Percentiles rank a stretch among this genome's conserved stretches.
Evolutionary conservation across 2,888 invertebrate species (phyloP).

Genomic region (Agrotis exclamationis): DNA sequence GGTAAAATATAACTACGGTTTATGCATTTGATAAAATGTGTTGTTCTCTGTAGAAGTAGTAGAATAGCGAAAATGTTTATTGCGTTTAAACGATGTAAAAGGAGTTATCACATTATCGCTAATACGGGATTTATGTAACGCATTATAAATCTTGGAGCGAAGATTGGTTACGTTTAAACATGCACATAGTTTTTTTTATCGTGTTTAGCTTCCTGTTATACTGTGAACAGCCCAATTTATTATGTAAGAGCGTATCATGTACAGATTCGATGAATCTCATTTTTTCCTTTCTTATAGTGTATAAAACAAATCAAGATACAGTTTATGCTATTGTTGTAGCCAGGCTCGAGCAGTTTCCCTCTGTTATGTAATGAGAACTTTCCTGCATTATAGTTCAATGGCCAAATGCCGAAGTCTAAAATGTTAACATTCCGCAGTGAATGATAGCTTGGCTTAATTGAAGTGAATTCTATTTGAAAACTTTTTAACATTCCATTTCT

Average conservation of each 20-base stretch:
- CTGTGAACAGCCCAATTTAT: slow-evolving; percentile 36
- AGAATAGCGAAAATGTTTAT: slow-evolving; percentile 47
- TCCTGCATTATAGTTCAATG: slow-evolving; percentile 1
- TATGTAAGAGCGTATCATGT: slow-evolving; percentile 52
- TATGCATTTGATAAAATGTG: slow-evolving; percentile 53
- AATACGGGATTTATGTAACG: slow-evolving; percentile 31
- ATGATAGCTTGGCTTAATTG: slow-evolving; percentile 49
- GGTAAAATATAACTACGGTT: slow-evolving; percentile 44
- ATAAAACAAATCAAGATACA: slow-evolving; percentile 20
- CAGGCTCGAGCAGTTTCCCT: not conserved
- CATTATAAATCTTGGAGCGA: slow-evolving; percentile 19
- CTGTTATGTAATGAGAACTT: slow-evolving; percentile 16
- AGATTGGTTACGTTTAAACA: slow-evolving; percentile 20
- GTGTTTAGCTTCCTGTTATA: slow-evolving; percentile 22
- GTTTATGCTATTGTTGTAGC: slow-evolving; percentile 4
- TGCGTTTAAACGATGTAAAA: slow-evolving; percentile 36
- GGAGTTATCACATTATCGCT: slow-evolving; percentile 20
- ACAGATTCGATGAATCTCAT: slow-evolving; percentile 63
- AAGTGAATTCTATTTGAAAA: slow-evolving; percentile 54
- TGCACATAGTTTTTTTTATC: slow-evolving; percentile 17
- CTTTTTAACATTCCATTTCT: slow-evolving; percentile 77
- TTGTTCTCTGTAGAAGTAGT: slow-evolving; percentile 57
- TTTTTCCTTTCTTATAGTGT: slow-evolving; percentile 27
- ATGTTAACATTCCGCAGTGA: slow-evolving; percentile 52
- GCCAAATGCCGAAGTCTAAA: slow-evolving; percentile 24